These are phyloP conservation scores for Pheosia tremula DNA, from an alignment of 2,888 invertebrate genomes.

Conservation along the genomic window DNA sequence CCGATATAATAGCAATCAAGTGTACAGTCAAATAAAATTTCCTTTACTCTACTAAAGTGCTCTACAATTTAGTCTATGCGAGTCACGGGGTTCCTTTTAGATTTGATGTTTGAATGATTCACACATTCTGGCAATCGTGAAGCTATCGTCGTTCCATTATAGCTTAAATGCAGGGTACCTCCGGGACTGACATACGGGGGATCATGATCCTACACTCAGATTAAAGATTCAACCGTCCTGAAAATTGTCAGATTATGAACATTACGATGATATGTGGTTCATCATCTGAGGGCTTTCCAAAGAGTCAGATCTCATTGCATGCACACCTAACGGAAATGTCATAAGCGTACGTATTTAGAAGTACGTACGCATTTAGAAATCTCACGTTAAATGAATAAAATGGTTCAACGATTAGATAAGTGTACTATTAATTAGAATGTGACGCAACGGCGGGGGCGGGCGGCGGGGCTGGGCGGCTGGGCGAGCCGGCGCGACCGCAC, in stretches of 20 bases:
- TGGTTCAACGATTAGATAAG: constrained; percentile 43
- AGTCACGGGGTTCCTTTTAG: constrained; percentile 10
- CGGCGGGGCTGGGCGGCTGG: constrained; percentile 45
- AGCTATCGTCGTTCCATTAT: constrained; percentile 8
- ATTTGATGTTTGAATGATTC: constrained; percentile 14
- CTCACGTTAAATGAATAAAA: not conserved
- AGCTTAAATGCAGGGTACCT: constrained; percentile 11
- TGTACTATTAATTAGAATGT: constrained; percentile 60
- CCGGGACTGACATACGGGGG: not conserved
- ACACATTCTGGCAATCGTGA: constrained; percentile 1
- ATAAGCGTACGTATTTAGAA: not conserved
- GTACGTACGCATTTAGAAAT: not conserved
- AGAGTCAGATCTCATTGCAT: no score
- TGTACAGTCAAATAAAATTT: constrained; percentile 39
- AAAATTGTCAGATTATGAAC: no score
- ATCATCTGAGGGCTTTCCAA: no score
- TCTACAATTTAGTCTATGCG: constrained; percentile 29
- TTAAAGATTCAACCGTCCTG: no score
- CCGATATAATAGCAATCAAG: constrained; percentile 38
- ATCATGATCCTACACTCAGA: no score
- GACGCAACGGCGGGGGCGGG: constrained; percentile 47
- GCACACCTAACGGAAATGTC: not conserved
- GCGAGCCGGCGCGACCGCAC: constrained; percentile 44
- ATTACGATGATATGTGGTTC: not conserved
- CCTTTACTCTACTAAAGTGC: constrained; percentile 29